A percentile compares a stretch with the other conserved stretches of the same genome.
These are phyloP conservation scores for Amblyopsis rosae DNA, from an alignment of 2,113 vertebrate genomes.

Conservation along the genomic window DNA sequence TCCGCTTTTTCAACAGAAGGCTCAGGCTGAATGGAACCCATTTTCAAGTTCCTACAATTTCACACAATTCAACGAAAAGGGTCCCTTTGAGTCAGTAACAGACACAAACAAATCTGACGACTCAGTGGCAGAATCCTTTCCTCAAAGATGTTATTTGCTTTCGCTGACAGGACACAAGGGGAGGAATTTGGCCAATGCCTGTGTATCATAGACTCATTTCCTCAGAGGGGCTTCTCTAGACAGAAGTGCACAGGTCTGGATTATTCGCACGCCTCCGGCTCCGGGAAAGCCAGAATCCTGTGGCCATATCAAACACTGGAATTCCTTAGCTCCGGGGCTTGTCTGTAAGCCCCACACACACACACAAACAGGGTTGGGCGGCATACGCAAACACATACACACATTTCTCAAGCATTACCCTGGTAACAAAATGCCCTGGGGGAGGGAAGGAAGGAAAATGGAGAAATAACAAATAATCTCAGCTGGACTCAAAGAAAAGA, in stretches of 20 bases:
- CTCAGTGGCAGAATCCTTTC: slow-evolving; percentile 56
- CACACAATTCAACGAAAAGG: slow-evolving; percentile 49
- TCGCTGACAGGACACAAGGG: slow-evolving; percentile 64
- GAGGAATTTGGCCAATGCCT: slow-evolving; percentile 72
- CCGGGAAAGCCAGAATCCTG: slow-evolving; percentile 52
- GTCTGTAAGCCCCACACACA: neutral
- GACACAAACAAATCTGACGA: slow-evolving; percentile 67
- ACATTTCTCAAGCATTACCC: slow-evolving; percentile 16
- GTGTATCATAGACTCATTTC: slow-evolving; percentile 61
- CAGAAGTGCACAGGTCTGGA: slow-evolving; percentile 36
- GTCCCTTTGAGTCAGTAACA: slow-evolving; percentile 48
- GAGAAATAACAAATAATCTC: slow-evolving; percentile 10
- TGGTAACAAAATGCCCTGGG: slow-evolving; percentile 22
- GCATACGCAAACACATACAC: neutral
- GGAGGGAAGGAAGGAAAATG: neutral
- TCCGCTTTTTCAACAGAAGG: slow-evolving; percentile 4
- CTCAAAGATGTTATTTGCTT: slow-evolving; percentile 69
- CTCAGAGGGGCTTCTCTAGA: slow-evolving; percentile 54
- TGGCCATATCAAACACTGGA: slow-evolving; percentile 35
- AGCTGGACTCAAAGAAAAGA: neutral
- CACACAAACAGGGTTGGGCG: neutral
- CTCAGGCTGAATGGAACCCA: slow-evolving; percentile 18
- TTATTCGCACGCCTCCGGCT: slow-evolving; percentile 37
- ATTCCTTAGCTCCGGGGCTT: slow-evolving; percentile 11
- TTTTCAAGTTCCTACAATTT: slow-evolving; percentile 52